These are phyloP conservation scores for Hydrochoerus hydrochaeris DNA, from an alignment of 2,113 vertebrate species.

Conservation along the genomic window DNA sequence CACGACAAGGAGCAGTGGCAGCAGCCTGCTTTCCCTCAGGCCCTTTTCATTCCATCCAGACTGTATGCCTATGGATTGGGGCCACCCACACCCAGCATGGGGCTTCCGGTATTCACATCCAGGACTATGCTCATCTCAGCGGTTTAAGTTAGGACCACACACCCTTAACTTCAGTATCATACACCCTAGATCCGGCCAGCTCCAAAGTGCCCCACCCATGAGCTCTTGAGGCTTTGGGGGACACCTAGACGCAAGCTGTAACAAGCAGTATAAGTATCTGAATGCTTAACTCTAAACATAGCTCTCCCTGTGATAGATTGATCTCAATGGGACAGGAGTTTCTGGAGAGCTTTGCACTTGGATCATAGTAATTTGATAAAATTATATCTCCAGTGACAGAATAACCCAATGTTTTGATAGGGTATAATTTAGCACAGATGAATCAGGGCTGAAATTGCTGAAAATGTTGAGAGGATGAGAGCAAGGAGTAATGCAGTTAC, in stretches of 20 bases:
- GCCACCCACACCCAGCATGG: background rate
- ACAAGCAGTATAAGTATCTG: background rate
- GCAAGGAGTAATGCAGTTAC: background rate
- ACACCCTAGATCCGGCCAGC: background rate
- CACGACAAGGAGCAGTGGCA: background rate
- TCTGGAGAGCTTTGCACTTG: background rate
- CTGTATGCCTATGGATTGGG: background rate
- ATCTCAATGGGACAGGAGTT: background rate
- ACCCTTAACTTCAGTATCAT: background rate
- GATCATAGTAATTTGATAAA: background rate
- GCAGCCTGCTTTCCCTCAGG: background rate
- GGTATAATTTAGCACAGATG: background rate
- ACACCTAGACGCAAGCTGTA: background rate
- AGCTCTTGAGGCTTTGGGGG: background rate
- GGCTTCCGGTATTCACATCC: background rate
- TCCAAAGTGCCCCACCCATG: background rate
- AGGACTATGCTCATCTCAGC: background rate
- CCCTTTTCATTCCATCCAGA: background rate
- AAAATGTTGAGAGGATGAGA: background rate
- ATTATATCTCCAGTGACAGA: background rate
- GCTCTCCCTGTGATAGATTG: background rate
- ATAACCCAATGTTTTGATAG: background rate
- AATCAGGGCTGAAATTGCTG: background rate
- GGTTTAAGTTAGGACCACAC: background rate
- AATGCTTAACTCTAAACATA: background rate